Evolutionary conservation across 2,888 invertebrate species (phyloP), one percentile per base, ranked within the genome.

Genomic region (Morpho achilles): DNA sequence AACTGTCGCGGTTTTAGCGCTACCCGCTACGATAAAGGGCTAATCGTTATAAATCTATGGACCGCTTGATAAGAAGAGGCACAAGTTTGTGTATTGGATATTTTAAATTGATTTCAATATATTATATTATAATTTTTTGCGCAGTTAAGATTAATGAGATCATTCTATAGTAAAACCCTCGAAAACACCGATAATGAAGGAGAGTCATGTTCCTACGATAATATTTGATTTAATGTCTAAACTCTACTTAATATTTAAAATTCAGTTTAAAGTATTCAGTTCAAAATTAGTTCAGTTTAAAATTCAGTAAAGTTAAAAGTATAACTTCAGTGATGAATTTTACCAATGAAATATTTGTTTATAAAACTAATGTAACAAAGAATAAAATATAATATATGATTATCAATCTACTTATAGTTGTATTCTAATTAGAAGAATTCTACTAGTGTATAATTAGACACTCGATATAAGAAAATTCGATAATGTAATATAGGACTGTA

Each of bases 41-140:
- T 51, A 51, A n/a, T 7, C 44, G n/a, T 45, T 16, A 39, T 7
- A 22, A 46, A 23, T 23, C 32, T 54, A 54, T 48, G 32, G 47
- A 54, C 48, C 54, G 41, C 42, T 41, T 39, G 39, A 52, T 52
- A 67, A 71, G 16, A 16, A 67, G 67, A 72, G 69, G 72, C 69
- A 73, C 73, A 71, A 72, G 64, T 63, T 64, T 8, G 47, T 1
- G 16, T 16, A 16, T 16, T 16, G 16, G 16, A 16, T 16, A 16
- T 16, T 16, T 16, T 16, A 16, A 16, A 16, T 1, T 16, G 16
- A 16, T 16, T 16, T 16, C 16, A 16, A 16, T 16, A 16, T 16
- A 16, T 16, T 16, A 16, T 16, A 16, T 16, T 16, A 16, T 16
- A 16, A 16, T 8, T 32, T 23, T 52, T 56, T 60, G 53, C 56